A percentile compares a stretch with the other conserved stretches of the same genome.
Conservation (phyloP, 1,140 invertebrate genomes). For the Lucilia sericata region DNA sequence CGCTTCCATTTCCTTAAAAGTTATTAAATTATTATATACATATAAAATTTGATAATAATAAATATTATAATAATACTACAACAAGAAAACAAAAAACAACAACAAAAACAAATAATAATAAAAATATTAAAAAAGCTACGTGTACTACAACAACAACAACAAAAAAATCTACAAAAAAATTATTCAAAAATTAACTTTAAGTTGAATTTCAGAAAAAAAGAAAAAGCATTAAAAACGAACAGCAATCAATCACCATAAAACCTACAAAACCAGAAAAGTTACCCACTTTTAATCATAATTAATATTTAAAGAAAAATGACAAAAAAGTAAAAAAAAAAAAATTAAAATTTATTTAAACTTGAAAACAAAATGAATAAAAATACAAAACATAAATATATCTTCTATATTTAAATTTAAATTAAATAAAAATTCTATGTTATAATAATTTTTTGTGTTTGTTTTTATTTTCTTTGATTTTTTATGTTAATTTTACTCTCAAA, state of each 20-base stretch:
- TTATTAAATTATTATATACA: slow-evolving; percentile 55
- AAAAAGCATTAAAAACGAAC: background rate
- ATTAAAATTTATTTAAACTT: too few relatives aligned
- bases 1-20: slow-evolving; percentile 68
- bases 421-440: slow-evolving; percentile 10
- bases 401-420: slow-evolving; percentile 18
- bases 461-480: background rate
- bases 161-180: slow-evolving; percentile 22
- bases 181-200: slow-evolving; percentile 9
- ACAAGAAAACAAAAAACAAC: slow-evolving; percentile 14
- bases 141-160: slow-evolving; percentile 18
- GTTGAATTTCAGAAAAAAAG: background rate
- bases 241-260: slow-evolving; percentile 3
- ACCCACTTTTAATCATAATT: background rate
- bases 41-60: slow-evolving; percentile 47
- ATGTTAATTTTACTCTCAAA: too few relatives aligned
- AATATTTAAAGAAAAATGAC: too few relatives aligned
- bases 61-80: slow-evolving; percentile 45
- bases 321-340: too few relatives aligned
- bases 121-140: slow-evolving; percentile 26
- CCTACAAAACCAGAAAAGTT: slow-evolving; percentile 2
- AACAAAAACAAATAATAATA: slow-evolving; percentile 34
- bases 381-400: background rate
- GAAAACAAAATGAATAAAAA: background rate
- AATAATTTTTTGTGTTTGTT: background rate